Base-by-base conservation (phyloP, 1,140 invertebrate species). In the Orussus abietinus region DNA sequence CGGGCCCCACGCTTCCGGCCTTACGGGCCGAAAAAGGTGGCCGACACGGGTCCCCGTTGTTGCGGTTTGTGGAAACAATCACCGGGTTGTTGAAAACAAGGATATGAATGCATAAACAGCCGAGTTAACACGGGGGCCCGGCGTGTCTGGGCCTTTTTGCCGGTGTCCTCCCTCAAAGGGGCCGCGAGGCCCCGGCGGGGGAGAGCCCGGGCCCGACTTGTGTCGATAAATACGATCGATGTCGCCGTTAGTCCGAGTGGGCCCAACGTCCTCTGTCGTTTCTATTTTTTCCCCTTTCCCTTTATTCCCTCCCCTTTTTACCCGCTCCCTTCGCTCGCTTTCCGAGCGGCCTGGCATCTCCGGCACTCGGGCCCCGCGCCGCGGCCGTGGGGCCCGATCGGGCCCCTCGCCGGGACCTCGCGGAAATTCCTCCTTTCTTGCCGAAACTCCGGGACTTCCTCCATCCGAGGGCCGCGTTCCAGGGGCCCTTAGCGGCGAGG, bases 21-120 rank as follows among this genome's bases (percentile, higher is more conserved):
- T n/a, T 25, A n/a, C 6, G 6, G 6, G 22, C 22, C 22, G 6
- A 25, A 59, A 59, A 59, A 59, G 55, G 46, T 55, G 45, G 48
- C 38, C 25, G 40, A 47, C 45, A 26, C 38, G 18, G 21, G 49
- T 28, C 38, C 50, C 51, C 40, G 53, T 69, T 67, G 62, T 67
- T 57, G 59, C 55, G 55, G 65, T 69, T 64, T 68, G 62, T 66
- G 66, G 61, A 66, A 69, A 68, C 65, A 67, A 69, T 66, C 66
- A 66, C 54, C 51, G 51, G 53, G 51, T 51, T 56, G 54, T 62
- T 57, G 55, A 18, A 52, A 63, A 65, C 64, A 69, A 58, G 65
- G 58, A 67, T 69, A 69, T 69, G 66, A 69, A 69, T 69, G 65
- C 64, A 66, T 68, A 69, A 69, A 53, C 60, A 63, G 57, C 45